Base-by-base conservation (phyloP, 2,888 invertebrate species). In the Saturnia pavonia region DNA sequence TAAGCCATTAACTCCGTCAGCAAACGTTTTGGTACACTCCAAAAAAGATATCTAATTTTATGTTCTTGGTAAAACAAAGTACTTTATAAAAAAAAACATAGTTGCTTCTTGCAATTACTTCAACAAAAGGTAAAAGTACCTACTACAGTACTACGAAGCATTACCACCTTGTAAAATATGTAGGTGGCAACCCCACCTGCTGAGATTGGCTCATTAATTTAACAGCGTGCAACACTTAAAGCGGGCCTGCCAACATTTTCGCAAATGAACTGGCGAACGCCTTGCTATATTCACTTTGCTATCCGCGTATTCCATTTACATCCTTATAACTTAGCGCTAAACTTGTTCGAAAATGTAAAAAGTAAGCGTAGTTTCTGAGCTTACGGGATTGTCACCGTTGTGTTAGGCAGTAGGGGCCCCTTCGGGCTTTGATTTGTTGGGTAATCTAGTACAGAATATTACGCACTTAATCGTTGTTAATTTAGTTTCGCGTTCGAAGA, bases 181-280 rank as follows among this genome's bases (percentile, higher is more conserved):
- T 87, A 89, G 90, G 90, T 87, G 86, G 88, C 82, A 88, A 82
- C 87, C 86, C 88, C 84, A 85, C 85, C 83, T 84, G 82, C 84
- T 80, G 84, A 92, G 91, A 94, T 93, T 93, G 93, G 88, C 93
- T 94, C 93, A 93, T 94, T 92, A 92, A 92, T 93, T 94, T 93
- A 91, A 92, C 92, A 92, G 88, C 91, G 89, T 86, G 92, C 91
- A 92, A 92, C 93, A 91, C 91, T 93, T 92, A 92, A 91, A 91
- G 91, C 87, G 88, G 89, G 86, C 88, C 85, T 88, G 90, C 90
- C 90, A 91, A 89, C 91, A 90, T 91, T 91, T 86, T 89, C 90
- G 88, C 86, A 91, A 92, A 93, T 92, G 91, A 92, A 91, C 91
- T 92, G 91, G 86, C 89, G 83, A 87, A 86, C 82, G 77, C 82